A percentile compares a stretch with the other conserved stretches of the same genome.
Conservation (phyloP, 1,140 invertebrate species). For the Reticulitermes speratus region DNA sequence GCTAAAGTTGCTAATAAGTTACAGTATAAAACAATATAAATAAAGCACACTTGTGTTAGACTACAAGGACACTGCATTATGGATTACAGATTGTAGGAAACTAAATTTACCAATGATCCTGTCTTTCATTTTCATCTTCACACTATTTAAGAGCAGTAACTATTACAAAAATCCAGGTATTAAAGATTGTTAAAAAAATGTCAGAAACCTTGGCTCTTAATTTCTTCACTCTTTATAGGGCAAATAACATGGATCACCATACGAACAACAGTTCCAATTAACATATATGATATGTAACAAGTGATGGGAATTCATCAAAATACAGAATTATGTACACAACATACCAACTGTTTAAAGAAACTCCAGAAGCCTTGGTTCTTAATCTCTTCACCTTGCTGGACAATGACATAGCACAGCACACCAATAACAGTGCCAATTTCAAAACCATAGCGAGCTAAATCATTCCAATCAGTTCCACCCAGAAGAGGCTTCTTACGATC, state of each 20-base stretch:
- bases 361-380: slow-evolving; percentile 87
- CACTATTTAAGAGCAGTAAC: too few species aligned
- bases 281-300: too few species aligned
- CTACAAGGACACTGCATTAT: too few species aligned
- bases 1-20: too few species aligned
- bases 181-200: slow-evolving; percentile 63
- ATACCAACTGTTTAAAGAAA: slow-evolving; percentile 91
- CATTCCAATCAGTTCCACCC: slow-evolving; percentile 54
- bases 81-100: too few species aligned
- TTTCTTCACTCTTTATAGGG: slow-evolving; percentile 91
- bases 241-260: slow-evolving; percentile 83
- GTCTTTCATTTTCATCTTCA: too few species aligned
- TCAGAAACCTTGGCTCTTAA: slow-evolving; percentile 86
- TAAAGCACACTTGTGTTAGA: too few species aligned
- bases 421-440: slow-evolving; percentile 83
- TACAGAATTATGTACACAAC: slow-evolving; percentile 34
- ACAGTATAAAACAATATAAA: too few species aligned
- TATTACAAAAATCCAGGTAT: too few species aligned
- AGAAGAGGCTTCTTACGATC: slow-evolving; percentile 54
- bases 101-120: too few species aligned
- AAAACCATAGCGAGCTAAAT: slow-evolving; percentile 63
- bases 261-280: slow-evolving; percentile 74
- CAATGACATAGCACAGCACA: slow-evolving; percentile 83
- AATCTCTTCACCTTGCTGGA: slow-evolving; percentile 91
- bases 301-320: too few species aligned